Evolutionary conservation across 2,888 invertebrate genomes (phyloP).

Genomic region (Paralinhomoeus sp.): DNA sequence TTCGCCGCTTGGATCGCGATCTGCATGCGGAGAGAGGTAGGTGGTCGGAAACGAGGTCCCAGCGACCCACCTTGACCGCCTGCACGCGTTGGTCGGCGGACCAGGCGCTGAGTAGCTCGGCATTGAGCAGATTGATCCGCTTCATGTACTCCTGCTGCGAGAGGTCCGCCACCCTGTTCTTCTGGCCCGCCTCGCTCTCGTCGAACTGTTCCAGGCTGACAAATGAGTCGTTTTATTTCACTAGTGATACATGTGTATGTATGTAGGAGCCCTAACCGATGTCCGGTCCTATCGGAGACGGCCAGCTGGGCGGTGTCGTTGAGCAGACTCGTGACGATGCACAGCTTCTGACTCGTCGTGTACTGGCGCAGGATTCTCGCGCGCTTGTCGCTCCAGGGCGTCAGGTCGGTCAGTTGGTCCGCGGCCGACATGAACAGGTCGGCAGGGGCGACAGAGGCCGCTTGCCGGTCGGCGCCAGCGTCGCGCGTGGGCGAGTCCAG

Average conservation of each 20-base stretch:
- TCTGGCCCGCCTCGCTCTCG: constrained; percentile 58
- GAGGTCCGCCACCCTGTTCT: constrained; percentile 62
- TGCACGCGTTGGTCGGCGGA: constrained; percentile 56
- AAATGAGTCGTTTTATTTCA: neutral
- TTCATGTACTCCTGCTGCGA: constrained; percentile 74
- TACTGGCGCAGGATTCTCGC: constrained; percentile 59
- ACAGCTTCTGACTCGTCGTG: constrained; percentile 74
- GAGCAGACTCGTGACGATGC: no score
- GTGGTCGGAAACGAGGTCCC: no score
- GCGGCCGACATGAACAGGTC: neutral
- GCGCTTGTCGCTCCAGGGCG: constrained; percentile 54
- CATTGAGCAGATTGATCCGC: constrained; percentile 67
- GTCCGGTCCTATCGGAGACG: constrained; percentile 18
- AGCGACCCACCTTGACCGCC: constrained; percentile 10
- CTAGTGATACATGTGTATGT: neutral
- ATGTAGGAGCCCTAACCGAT: constrained; percentile 8
- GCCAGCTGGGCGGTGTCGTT: constrained; percentile 1
- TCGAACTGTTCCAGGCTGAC: constrained; percentile 64
- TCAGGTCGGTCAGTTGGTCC: constrained; percentile 27
- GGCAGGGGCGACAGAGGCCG: neutral
- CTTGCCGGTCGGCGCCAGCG: neutral
- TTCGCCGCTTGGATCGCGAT: constrained; percentile 87
- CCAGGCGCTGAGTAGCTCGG: constrained; percentile 74
- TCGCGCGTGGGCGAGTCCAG: no score
- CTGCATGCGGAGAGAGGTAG: constrained; percentile 45